A percentile compares a stretch with the other conserved stretches of the same genome.
Evolutionary conservation across 2,113 vertebrate genomes (phyloP).

Genomic region (Antechinus stuartii): DNA sequence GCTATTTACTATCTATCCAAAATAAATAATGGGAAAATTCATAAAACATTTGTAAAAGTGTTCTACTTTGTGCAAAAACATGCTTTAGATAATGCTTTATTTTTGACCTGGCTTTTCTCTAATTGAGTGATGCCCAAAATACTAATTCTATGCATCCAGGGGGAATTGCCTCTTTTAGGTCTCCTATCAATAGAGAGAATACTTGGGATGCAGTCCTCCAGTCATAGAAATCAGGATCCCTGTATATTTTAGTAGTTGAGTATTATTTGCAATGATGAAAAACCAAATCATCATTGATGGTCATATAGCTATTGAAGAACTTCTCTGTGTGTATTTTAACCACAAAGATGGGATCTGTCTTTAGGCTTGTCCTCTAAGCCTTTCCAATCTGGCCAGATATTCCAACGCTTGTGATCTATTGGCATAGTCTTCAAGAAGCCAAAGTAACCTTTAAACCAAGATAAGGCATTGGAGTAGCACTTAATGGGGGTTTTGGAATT

Average conservation of each 20-base stretch:
- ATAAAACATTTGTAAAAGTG: slow-evolving; percentile 56
- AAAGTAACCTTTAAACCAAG: neutral
- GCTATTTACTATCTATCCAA: slow-evolving; percentile 52
- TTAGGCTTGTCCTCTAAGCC: neutral
- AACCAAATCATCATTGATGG: neutral
- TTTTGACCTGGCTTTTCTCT: slow-evolving; percentile 29
- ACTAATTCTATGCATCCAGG: neutral
- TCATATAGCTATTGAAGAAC: neutral
- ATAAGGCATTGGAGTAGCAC: neutral
- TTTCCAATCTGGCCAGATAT: neutral
- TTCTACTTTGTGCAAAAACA: slow-evolving; percentile 27
- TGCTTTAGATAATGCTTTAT: slow-evolving; percentile 15
- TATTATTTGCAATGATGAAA: neutral
- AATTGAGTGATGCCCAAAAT: slow-evolving; percentile 20
- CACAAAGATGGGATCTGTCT: neutral
- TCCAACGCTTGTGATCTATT: neutral
- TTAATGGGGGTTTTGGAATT: neutral
- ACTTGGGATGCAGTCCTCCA: neutral
- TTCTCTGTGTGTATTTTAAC: neutral
- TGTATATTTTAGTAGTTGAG: neutral
- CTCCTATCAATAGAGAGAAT: neutral
- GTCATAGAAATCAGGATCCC: neutral
- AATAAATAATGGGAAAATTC: slow-evolving; percentile 61
- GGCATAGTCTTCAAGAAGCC: neutral
- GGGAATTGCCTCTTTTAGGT: neutral